Percentiles rank a stretch among this genome's conserved stretches.
Evolutionary conservation across 2,888 invertebrate species (phyloP).

Genomic region (Metacarcinus magister): DNA sequence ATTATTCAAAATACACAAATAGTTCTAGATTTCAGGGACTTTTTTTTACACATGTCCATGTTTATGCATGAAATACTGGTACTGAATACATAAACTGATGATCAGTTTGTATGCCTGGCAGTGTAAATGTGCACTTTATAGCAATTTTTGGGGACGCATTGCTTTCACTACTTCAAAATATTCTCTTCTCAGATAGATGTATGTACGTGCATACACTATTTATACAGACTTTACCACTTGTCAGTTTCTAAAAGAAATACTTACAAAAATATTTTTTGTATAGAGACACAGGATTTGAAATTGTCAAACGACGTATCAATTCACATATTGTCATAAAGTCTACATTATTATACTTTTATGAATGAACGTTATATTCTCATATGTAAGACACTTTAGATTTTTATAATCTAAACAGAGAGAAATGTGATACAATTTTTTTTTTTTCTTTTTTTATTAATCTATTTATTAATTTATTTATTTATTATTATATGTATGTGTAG

Average conservation of each 20-base stretch:
- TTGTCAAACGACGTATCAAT: neutral
- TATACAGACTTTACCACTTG: neutral
- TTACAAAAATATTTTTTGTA: neutral
- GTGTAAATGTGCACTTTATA: conserved; percentile 53
- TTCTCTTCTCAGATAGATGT: neutral
- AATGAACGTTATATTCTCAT: neutral
- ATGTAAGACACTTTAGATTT: neutral
- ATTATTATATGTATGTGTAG: conserved; percentile 70
- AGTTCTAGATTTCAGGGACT: neutral
- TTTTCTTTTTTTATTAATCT: neutral
- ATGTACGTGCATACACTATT: neutral
- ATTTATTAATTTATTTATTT: conserved; percentile 63
- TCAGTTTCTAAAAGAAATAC: neutral
- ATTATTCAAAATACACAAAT: neutral
- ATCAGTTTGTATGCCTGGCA: neutral
- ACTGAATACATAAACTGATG: neutral
- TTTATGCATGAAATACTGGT: neutral
- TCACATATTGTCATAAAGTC: neutral
- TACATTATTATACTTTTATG: neutral
- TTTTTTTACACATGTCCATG: neutral
- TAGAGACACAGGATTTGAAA: neutral
- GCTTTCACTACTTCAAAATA: conserved; percentile 41
- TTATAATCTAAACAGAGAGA: neutral
- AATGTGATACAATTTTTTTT: neutral
- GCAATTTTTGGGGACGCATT: conserved; percentile 12